Conservation (phyloP, 2,888 invertebrate species). For the Diplazon laetatorius region DNA sequence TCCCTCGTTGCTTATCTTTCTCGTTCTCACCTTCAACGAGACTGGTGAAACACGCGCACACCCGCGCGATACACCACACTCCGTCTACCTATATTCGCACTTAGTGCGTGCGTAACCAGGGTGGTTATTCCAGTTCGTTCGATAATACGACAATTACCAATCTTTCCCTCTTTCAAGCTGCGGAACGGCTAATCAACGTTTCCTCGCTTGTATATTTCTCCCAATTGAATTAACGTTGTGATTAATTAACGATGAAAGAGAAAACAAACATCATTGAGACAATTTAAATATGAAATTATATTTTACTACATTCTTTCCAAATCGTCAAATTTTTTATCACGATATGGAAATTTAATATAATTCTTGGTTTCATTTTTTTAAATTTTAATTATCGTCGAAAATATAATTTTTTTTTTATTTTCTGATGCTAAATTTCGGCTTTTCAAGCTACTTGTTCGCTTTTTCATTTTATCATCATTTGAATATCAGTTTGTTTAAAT, state of each 20-base stretch:
- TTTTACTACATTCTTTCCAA: background rate
- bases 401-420: background rate
- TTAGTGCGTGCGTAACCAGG: slow-evolving; percentile 56
- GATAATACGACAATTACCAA: slow-evolving; percentile 59
- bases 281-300: background rate
- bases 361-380: background rate
- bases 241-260: slow-evolving; percentile 21
- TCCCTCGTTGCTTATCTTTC: slow-evolving; percentile 50
- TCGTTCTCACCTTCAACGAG: slow-evolving; percentile 61
- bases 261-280: background rate
- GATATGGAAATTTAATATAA: background rate
- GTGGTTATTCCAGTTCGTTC: slow-evolving; percentile 60
- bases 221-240: slow-evolving; percentile 28
- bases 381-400: background rate
- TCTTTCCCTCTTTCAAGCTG: slow-evolving; percentile 33
- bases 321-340: background rate
- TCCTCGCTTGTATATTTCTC: slow-evolving; percentile 22
- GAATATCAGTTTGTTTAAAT: too few relatives aligned
- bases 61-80: slow-evolving; percentile 30
- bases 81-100: slow-evolving; percentile 53
- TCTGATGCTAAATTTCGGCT: too few relatives aligned
- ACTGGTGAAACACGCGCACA: slow-evolving; percentile 25
- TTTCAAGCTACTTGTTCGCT: too few relatives aligned
- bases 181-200: background rate
- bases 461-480: too few relatives aligned